These are phyloP conservation scores for Catagonus wagneri DNA, from an alignment of 2,113 vertebrate genomes.

Conservation along the genomic window DNA sequence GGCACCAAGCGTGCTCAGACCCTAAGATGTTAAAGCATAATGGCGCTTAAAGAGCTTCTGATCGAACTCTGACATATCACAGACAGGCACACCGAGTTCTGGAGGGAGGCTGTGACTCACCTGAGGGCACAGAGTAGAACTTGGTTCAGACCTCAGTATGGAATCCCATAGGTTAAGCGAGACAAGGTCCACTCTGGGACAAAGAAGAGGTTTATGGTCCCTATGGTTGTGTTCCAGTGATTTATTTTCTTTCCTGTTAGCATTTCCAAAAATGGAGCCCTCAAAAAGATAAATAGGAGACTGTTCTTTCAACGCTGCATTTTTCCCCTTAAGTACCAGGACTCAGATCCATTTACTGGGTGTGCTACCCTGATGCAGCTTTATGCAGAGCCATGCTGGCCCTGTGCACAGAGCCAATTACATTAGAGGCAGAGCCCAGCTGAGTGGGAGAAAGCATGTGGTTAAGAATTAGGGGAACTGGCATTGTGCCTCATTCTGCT, in stretches of 20 bases:
- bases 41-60: not conserved
- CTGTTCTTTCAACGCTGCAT: slow-evolving; percentile 34
- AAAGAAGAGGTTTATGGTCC: not conserved
- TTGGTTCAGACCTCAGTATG: not conserved
- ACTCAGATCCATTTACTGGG: slow-evolving; percentile 62
- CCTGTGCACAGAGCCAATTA: slow-evolving; percentile 57
- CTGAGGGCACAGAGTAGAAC: rapidly evolving
- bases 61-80: not conserved
- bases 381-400: not conserved
- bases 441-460: slow-evolving; percentile 37
- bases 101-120: not conserved
- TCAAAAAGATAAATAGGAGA: slow-evolving; percentile 65
- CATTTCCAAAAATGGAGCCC: slow-evolving; percentile 68
- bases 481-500: not conserved
- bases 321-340: slow-evolving; percentile 48
- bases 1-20: not conserved
- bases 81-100: not conserved
- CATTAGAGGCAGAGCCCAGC: slow-evolving; percentile 9
- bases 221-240: not conserved
- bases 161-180: not conserved
- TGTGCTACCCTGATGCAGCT: not conserved
- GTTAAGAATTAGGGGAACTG: slow-evolving; percentile 57
- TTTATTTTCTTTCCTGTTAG: slow-evolving; percentile 73
- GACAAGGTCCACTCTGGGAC: not conserved
- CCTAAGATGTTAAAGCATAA: not conserved